phyloP scores from a whole-genome alignment of 2,888 invertebrate genomes.

The Aphidius colemani region DNA sequence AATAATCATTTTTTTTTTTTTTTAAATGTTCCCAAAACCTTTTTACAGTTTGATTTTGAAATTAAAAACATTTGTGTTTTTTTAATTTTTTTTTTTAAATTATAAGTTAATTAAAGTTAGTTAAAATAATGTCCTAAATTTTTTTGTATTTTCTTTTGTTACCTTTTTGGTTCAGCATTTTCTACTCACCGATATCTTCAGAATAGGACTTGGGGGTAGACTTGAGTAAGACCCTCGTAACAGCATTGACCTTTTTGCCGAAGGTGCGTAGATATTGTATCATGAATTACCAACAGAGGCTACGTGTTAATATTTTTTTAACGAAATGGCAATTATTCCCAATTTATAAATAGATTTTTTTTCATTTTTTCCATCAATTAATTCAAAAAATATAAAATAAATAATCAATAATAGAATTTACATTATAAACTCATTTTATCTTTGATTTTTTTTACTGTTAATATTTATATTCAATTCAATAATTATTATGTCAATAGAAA shows the following conservation, averaged over 20 bases:
- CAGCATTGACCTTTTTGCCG: constrained; percentile 60
- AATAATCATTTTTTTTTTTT: too few relatives aligned
- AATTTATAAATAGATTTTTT: constrained; percentile 46
- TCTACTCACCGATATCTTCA: constrained; percentile 60
- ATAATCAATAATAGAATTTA: neutral
- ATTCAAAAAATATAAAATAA: neutral
- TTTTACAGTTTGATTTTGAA: neutral
- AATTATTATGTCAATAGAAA: neutral
- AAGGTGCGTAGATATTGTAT: constrained; percentile 60
- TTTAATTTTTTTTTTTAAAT: neutral
- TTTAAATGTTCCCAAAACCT: neutral
- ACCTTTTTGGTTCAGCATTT: constrained; percentile 55
- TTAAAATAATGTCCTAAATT: constrained; percentile 5
- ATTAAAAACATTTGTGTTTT: neutral
- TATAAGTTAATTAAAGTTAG: constrained; percentile 7
- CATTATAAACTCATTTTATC: neutral
- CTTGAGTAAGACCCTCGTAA: constrained; percentile 58
- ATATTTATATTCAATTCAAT: neutral
- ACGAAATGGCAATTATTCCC: constrained; percentile 59
- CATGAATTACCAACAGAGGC: constrained; percentile 61
- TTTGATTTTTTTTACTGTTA: neutral
- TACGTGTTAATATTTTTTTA: constrained; percentile 61
- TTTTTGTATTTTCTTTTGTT: constrained; percentile 43
- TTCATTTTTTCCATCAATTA: constrained; percentile 6
- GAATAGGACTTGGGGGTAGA: constrained; percentile 59